Base-by-base conservation (phyloP, 2,888 invertebrate species). In the Incurvaria masculella region DNA sequence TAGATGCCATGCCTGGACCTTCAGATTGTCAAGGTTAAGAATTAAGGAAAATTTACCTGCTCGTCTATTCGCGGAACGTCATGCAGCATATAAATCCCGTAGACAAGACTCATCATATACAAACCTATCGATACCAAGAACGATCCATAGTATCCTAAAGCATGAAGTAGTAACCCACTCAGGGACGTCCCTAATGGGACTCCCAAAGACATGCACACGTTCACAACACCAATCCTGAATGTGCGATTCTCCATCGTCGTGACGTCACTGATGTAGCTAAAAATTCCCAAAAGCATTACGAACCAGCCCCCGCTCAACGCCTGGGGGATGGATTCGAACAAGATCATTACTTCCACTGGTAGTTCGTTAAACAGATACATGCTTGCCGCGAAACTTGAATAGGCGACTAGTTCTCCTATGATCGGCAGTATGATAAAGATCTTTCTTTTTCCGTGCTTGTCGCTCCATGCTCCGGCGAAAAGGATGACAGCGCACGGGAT, bases 401-500 rank as follows among this genome's bases (percentile, higher is more conserved):
- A 57, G 5, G 62, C 60, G 10, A 61, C 20, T 2, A 66, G 53
- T 49, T 69, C 69, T 1, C 69, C 70, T 2, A 60, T n/a, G 1
- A 72, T 55, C 0, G 72, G 72, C 21, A 68, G 49, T 8, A 73
- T 48, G 56, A 75, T 68, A 46, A 66, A 69, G 0, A 66, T 64
- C 52, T 68, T 72, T 21, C 70, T 58, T 20, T 61, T 53, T 16
- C 65, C 65, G 41, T 64, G 62, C 14, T 65, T 60, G 52, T 74
- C 73, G 48, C 68, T 69, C 73, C 73, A 75, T 3, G 71, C 65
- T 1, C 75, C 75, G 14, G 71, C 52, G 42, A 75, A 66, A 6
- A 68, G 55, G 6, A 72, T 62, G 11, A 72, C 54, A 1, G 67
- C 18, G 0, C 66, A 60, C 6, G 73, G 69, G n/a, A 73, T 53